phyloP scores from a whole-genome alignment of 2,797 vertebrate genomes.

The Ibycter americanus region DNA sequence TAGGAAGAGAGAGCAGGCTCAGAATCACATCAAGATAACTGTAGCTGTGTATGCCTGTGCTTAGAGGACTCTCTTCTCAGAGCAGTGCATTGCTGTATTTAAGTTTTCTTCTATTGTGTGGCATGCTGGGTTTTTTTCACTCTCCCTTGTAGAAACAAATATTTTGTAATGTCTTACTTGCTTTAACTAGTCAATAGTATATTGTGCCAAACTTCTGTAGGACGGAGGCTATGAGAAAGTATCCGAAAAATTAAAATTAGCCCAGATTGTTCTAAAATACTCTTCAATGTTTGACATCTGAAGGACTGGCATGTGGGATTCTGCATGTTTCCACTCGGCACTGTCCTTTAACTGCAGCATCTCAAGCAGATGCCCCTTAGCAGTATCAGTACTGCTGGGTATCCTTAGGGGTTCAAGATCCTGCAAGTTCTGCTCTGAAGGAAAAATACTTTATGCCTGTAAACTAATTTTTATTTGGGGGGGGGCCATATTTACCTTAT shows the following conservation, averaged over 20 bases:
- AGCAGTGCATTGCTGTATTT: background rate
- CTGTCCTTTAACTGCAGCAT: background rate
- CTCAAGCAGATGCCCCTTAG: background rate
- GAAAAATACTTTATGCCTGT: background rate
- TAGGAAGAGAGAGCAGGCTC: background rate
- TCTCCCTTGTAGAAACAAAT: background rate
- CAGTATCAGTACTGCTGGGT: background rate
- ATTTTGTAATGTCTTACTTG: background rate
- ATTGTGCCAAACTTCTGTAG: background rate
- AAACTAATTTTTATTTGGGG: background rate
- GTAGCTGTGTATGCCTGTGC: background rate
- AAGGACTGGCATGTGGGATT: background rate
- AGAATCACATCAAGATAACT: background rate
- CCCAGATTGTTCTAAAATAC: background rate
- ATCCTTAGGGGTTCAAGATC: background rate
- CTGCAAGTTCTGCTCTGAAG: background rate
- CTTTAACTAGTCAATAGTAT: background rate
- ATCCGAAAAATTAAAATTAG: background rate
- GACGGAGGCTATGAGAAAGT: background rate
- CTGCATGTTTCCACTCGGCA: background rate
- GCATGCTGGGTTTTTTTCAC: background rate
- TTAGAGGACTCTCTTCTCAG: background rate
- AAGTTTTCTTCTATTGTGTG: background rate
- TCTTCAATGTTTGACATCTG: fast-evolving
- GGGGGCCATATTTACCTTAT: background rate